A percentile compares a stretch with the other conserved stretches of the same genome.
These are phyloP conservation scores for Copidosoma aretas DNA, from an alignment of 2,888 invertebrate species.

Conservation along the genomic window DNA sequence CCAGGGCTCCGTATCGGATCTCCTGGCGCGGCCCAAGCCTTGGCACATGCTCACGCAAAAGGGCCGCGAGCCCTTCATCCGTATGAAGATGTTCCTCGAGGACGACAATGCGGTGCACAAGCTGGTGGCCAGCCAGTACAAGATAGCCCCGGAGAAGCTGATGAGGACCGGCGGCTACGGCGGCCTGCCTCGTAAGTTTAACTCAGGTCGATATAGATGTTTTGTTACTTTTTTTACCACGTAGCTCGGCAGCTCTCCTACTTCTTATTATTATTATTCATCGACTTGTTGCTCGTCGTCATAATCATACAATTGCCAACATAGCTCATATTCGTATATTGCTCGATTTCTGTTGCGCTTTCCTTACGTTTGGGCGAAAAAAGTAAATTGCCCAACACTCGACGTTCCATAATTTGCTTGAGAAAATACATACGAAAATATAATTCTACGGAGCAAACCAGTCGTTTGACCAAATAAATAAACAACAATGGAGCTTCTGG, in stretches of 20 bases:
- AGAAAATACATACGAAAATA: too few species aligned
- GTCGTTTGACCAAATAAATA: too few species aligned
- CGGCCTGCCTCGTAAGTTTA: constrained; percentile 78
- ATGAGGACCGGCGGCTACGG: constrained; percentile 96
- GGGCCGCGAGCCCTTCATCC: constrained; percentile 94
- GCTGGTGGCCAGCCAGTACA: constrained; percentile 94
- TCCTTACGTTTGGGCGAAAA: too few species aligned
- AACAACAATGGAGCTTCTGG: constrained; percentile 40
- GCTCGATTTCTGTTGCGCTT: background rate
- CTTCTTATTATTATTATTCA: too few species aligned
- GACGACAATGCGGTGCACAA: constrained; percentile 96
- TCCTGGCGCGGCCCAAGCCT: constrained; percentile 95
- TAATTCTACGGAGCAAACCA: too few species aligned
- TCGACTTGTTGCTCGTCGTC: too few species aligned
- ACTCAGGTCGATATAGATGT: constrained; percentile 63
- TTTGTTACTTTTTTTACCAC: constrained; percentile 56
- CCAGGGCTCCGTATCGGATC: constrained; percentile 96
- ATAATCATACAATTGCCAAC: too few species aligned
- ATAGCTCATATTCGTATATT: too few species aligned
- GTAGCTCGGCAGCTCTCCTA: constrained; percentile 50
- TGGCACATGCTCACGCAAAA: constrained; percentile 99
- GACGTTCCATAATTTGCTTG: too few species aligned
- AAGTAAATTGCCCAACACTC: too few species aligned
- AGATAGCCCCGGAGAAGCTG: constrained; percentile 95
- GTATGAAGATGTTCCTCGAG: constrained; percentile 98